Evolutionary conservation across 1,140 invertebrate genomes (phyloP), one percentile per base, ranked within the genome.

Genomic region (Aphelenchoides fujianensis): DNA sequence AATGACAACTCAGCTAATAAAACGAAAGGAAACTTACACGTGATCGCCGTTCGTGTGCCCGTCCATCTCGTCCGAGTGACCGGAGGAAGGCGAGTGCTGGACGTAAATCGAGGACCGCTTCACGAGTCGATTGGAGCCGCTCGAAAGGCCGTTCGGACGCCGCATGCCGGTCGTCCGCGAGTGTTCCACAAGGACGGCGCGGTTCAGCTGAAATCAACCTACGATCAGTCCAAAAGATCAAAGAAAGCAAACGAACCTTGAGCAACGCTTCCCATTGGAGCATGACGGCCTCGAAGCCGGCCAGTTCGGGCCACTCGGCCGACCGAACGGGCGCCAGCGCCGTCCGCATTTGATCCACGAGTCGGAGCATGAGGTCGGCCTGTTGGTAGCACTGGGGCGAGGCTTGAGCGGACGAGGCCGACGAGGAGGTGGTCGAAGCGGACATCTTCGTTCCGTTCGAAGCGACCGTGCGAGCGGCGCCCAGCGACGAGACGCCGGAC

Each of bases 211-310:
- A n/a, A n/a, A n/a, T n/a, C n/a, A n/a, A n/a, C n/a, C n/a, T n/a
- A n/a, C n/a, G n/a, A n/a, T n/a, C n/a, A n/a, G n/a, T n/a, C n/a
- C n/a, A n/a, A n/a, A n/a, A n/a, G n/a, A n/a, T n/a, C n/a, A n/a
- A n/a, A n/a, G n/a, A n/a, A n/a, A n/a, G n/a, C n/a, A n/a, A 31
- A 31, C 19, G 62, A 23, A 77, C 57, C 76, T 79, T 79, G 19
- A 79, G 36, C 30, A 74, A 54, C 7, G 80, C 80, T 48, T 79
- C 78, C 80, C 80, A 79, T 52, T 80, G 79, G 12, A 79, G 63
- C 80, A 79, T 79, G 12, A 54, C 53, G 9, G 76, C 77, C 37
- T 79, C 78, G 37, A 79, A 79, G 27, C 54, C 68, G 27, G 71
- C 68, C 27, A 79, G 32, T 54, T 79, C 78, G 19, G 80, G 52